A percentile compares a stretch with the other conserved stretches of the same genome.
phyloP scores from a whole-genome alignment of 2,888 invertebrate species.

The Operophtera brumata region DNA sequence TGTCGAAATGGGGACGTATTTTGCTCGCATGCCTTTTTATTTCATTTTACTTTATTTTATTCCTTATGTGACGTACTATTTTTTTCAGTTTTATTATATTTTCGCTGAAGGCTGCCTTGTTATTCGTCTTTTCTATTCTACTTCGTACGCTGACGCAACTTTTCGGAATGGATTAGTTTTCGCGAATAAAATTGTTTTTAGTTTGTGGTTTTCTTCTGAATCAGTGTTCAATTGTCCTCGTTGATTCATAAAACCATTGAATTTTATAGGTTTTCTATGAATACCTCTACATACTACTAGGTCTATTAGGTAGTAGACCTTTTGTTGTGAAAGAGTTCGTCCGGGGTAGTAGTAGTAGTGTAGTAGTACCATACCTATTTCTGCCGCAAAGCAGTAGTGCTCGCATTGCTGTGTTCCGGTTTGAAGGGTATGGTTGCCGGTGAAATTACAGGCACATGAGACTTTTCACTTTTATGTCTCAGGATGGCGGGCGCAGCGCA shows the following conservation, averaged over 20 bases:
- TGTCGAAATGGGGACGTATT: constrained; percentile 57
- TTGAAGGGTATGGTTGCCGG: no score
- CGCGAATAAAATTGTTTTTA: constrained; percentile 17
- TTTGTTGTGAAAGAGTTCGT: no score
- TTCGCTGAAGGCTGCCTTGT: constrained; percentile 33
- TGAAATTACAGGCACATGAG: no score
- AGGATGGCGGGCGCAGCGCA: no score
- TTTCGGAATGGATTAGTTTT: constrained; percentile 17
- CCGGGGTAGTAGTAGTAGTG: no score
- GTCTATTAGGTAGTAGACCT: no score
- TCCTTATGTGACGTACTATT: constrained; percentile 66
- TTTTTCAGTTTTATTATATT: constrained; percentile 66
- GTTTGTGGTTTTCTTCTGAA: not conserved
- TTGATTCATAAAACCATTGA: not conserved
- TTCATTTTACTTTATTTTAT: constrained; percentile 76
- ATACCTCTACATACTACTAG: no score
- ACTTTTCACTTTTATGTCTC: no score
- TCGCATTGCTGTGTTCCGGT: no score
- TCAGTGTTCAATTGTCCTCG: constrained; percentile 1
- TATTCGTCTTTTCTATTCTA: constrained; percentile 4
- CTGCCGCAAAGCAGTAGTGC: no score
- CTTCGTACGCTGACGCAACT: constrained; percentile 14
- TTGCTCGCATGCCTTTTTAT: constrained; percentile 65
- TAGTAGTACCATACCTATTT: no score
- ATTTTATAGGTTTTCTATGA: not conserved